Evolutionary conservation across 1,140 invertebrate species (phyloP), one percentile per base, ranked within the genome.

Genomic region (Oncopeltus fasciatus): DNA sequence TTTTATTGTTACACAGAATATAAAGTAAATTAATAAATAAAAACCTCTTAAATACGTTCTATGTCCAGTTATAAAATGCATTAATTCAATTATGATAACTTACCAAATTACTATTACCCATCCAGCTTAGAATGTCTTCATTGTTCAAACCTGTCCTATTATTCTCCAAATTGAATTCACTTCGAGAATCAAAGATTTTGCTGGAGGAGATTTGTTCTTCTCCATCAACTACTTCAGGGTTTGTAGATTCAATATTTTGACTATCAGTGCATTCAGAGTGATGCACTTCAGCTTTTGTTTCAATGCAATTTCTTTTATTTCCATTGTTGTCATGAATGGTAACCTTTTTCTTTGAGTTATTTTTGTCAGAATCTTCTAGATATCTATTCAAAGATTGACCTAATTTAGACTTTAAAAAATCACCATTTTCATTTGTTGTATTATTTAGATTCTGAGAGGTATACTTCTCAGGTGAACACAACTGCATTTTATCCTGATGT

Each of bases 91-190:
- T 5, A 38, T 38, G 43, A 26, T 63, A 24, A 56, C n/a, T 56
- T 27, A 59, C 33, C 24, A 24, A 14, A 26, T n/a, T 38, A 26
- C 18, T 60, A 33, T 58, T 57, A 38, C 62, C 62, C 57, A 64
- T 64, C 62, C 62, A 64, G 11, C 44, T 38, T 5, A 64, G 58
- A 12, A 64, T 64, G 18, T 64, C 62, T 14, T 64, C 62, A n/a
- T 51, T 59, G 27, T 64, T 64, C 12, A 64, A 47, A 31, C 58
- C 33, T 24, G 57, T n/a, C n/a, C n/a, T n/a, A n/a, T n/a, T n/a
- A n/a, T n/a, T n/a, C n/a, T n/a, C n/a, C n/a, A n/a, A 18, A 5
- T 20, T 8, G 8, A 14, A 12, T 14, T 4, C 18, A 20, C 21
- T 12, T 8, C 9, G 8, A 49, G 46, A 8, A 49, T 11, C 5